Evolutionary conservation across 2,113 vertebrate genomes (phyloP), one percentile per base, ranked within the genome.

Genomic region (Eleginops maclovinus): DNA sequence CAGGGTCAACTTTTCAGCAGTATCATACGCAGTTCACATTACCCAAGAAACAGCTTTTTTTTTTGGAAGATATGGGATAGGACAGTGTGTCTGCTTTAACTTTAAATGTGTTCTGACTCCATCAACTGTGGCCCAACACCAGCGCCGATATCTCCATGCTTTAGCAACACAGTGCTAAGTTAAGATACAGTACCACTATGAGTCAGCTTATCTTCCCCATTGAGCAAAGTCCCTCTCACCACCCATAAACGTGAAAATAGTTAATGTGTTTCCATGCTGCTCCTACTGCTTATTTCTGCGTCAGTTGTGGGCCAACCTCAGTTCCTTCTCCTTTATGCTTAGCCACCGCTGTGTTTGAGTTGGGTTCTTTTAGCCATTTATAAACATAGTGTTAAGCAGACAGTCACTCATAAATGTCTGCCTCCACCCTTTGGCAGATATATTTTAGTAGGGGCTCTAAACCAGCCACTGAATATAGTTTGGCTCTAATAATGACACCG

Each of bases 241-340:
- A 74, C 71, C 54, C 66, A 81, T 88, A 79, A 88, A 89, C 17
- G 22, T 86, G 65, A 86, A 84, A 84, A 86, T 75, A 83, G 75
- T 82, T 89, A 47, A 88, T 88, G 77, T 82, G 77, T 91, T 85
- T 90, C 89, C 83, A 88, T 82, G 81, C 74, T 71, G 86, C 69
- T 83, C 87, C 66, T 55, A 75, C 80, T 75, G 70, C 61, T 83
- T 90, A 89, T 90, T 91, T 89, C 65, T 88, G 79, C 28, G 72
- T 64, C 67, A 84, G 51, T 82, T 85, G 81, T 89, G 91, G 87
- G 81, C 53, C 85, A 50, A 68, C 72, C 86, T 87, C 83, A 78
- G 81, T 82, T 64, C 81, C 59, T 65, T 81, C 76, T 84, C 26
- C 65, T 79, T 83, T 72, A 76, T 78, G 50, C 28, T 41, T 19